Evolutionary conservation across 2,888 invertebrate genomes (phyloP), one percentile per base, ranked within the genome.

Genomic region (Aromia moschata): DNA sequence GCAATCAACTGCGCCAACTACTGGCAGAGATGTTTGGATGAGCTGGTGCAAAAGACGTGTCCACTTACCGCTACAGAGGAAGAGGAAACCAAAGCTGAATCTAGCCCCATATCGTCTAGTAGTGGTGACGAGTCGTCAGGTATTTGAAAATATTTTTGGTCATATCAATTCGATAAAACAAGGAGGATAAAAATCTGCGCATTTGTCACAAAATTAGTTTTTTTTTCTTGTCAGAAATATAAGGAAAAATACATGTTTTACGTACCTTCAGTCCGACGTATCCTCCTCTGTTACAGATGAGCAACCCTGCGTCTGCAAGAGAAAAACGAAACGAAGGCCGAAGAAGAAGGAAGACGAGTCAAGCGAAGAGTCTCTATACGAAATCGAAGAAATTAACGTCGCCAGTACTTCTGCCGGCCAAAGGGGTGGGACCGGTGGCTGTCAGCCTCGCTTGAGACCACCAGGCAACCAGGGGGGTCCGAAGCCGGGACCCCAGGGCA

Each of bases 1-100:
- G 79, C 78, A 2, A 72, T 79, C 51, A 75, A 75, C 37, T 76
- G 76, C 33, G 76, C 79, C 1, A 70, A 69, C 2, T 77, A 77
- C 56, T 79, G 79, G 79, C 75, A 77, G 44, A 65, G 74, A 18
- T 75, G 74, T 67, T 62, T 79, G 20, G 78, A 78, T 58, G 64
- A 63, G 46, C 69, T 79, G 14, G 73, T 79, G 1, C 70, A 72
- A 40, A 70, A 74, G 63, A 72, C 77, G 0, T 58, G 65, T n/a
- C 59, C 67, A 37, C 58, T 79, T n/a, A 70, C 74, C 0, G 56
- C 43, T 30, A 1, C 58, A 2, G 55, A 55, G 44, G 52, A 53
- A 10, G 11, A 12, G 18, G 60, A 56, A 46, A 37, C 25, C 11
- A 18, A 25, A 25, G 25, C 25, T 25, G 33, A 33, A 33, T 3